phyloP scores from a whole-genome alignment of 2,888 invertebrate species.

The Parnassius smintheus region DNA sequence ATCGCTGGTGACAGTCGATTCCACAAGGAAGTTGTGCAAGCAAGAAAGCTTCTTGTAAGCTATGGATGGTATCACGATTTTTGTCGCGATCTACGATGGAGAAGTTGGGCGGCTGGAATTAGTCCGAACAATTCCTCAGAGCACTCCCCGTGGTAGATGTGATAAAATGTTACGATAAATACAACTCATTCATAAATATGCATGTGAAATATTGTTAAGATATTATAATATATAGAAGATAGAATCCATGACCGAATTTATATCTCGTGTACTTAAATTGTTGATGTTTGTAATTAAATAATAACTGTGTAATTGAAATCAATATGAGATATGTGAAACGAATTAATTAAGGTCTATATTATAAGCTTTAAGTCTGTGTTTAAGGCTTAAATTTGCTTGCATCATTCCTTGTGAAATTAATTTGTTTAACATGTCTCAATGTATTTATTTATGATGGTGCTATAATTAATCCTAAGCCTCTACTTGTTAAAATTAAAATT shows the following conservation, averaged over 20 bases:
- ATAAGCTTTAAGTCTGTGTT: not conserved
- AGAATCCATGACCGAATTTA: slow-evolving; percentile 66
- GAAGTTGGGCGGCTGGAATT: too few species aligned
- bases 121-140: too few species aligned
- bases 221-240: slow-evolving; percentile 29
- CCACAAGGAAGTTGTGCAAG: too few species aligned
- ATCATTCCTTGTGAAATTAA: slow-evolving; percentile 11
- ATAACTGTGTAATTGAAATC: slow-evolving; percentile 23
- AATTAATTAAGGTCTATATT: slow-evolving; percentile 33
- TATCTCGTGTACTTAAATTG: slow-evolving; percentile 32
- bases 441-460: slow-evolving; percentile 22
- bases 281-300: slow-evolving; percentile 39
- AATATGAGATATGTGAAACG: slow-evolving; percentile 25
- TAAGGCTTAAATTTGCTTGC: slow-evolving; percentile 3
- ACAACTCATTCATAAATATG: too few species aligned
- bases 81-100: too few species aligned
- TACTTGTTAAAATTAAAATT: not conserved
- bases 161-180: too few species aligned
- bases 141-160: too few species aligned
- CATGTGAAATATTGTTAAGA: slow-evolving; percentile 6
- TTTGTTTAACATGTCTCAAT: slow-evolving; percentile 17
- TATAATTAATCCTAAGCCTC: slow-evolving; percentile 14
- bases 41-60: too few species aligned
- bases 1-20: too few species aligned
- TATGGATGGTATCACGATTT: too few species aligned